phyloP scores from a whole-genome alignment of 1,140 invertebrate genomes.

The Hypothenemus hampei region DNA sequence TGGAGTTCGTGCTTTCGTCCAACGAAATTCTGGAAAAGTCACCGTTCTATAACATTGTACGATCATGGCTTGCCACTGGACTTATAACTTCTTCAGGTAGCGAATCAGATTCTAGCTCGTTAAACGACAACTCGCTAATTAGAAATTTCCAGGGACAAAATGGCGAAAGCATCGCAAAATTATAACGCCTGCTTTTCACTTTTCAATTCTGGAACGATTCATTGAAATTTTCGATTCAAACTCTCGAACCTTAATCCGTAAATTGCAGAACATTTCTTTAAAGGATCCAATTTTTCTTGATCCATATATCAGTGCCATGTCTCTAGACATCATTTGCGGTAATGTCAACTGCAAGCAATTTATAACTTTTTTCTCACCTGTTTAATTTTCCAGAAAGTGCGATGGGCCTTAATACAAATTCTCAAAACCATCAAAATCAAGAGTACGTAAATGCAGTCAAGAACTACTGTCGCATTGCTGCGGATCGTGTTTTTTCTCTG shows the following conservation, averaged over 20 bases:
- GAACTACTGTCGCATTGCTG: not conserved
- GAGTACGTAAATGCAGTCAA: conserved; percentile 10
- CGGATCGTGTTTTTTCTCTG: not conserved
- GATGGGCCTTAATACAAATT: conserved; percentile 10
- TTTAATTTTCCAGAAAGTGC: conserved; percentile 12
- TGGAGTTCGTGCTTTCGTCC: not conserved
- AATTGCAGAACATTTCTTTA: conserved; percentile 40
- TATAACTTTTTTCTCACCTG: no score
- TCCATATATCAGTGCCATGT: conserved; percentile 59
- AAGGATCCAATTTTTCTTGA: conserved; percentile 24
- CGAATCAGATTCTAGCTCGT: not conserved
- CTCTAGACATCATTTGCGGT: conserved; percentile 77
- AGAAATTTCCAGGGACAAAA: conserved; percentile 39
- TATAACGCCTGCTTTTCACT: conserved; percentile 83
- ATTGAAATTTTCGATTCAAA: conserved; percentile 66
- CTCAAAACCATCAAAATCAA: conserved; percentile 10
- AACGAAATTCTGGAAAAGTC: not conserved
- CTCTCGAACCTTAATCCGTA: conserved; percentile 53
- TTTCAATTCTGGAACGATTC: conserved; percentile 74
- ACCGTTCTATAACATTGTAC: not conserved
- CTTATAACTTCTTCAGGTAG: not conserved
- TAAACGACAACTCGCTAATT: not conserved
- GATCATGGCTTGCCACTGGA: not conserved
- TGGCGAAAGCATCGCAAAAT: conserved; percentile 64
- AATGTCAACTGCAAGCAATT: conserved; percentile 31